These are phyloP conservation scores for Oryzias javanicus DNA, from an alignment of 2,113 vertebrate species.

Conservation along the genomic window DNA sequence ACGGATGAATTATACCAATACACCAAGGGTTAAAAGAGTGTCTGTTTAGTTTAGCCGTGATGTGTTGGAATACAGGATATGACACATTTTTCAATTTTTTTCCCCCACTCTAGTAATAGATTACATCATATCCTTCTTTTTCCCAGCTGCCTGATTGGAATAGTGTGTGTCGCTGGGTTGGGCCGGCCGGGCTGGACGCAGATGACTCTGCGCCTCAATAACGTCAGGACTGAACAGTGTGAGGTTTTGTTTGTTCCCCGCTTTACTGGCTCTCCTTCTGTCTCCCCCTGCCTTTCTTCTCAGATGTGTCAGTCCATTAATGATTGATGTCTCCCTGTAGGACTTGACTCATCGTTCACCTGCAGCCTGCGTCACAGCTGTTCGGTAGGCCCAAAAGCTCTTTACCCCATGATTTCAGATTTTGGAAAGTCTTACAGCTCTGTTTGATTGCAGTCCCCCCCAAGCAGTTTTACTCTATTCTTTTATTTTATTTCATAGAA, in stretches of 20 bases:
- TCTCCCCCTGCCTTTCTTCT: slow-evolving; percentile 37
- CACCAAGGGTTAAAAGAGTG: background rate
- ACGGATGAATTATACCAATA: no score
- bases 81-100: slow-evolving; percentile 19
- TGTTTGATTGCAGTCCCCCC: slow-evolving; percentile 36
- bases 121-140: slow-evolving; percentile 50
- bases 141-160: slow-evolving; percentile 26
- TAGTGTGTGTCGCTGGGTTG: slow-evolving; percentile 21
- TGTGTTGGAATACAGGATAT: slow-evolving; percentile 23
- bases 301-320: slow-evolving; percentile 59
- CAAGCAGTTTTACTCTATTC: slow-evolving; percentile 17
- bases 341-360: slow-evolving; percentile 71
- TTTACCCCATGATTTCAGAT: slow-evolving; percentile 17
- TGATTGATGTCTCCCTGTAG: slow-evolving; percentile 59
- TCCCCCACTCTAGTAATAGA: slow-evolving; percentile 12
- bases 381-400: slow-evolving; percentile 37
- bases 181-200: slow-evolving; percentile 23
- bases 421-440: slow-evolving; percentile 25
- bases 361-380: slow-evolving; percentile 66
- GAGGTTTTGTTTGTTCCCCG: slow-evolving; percentile 46
- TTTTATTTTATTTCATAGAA: slow-evolving; percentile 16
- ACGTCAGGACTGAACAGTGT: slow-evolving; percentile 29
- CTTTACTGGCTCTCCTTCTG: slow-evolving; percentile 33
- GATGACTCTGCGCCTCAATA: slow-evolving; percentile 22
- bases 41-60: background rate